Conservation (phyloP, 2,797 vertebrate species). For the Heterohyrax brucei region DNA sequence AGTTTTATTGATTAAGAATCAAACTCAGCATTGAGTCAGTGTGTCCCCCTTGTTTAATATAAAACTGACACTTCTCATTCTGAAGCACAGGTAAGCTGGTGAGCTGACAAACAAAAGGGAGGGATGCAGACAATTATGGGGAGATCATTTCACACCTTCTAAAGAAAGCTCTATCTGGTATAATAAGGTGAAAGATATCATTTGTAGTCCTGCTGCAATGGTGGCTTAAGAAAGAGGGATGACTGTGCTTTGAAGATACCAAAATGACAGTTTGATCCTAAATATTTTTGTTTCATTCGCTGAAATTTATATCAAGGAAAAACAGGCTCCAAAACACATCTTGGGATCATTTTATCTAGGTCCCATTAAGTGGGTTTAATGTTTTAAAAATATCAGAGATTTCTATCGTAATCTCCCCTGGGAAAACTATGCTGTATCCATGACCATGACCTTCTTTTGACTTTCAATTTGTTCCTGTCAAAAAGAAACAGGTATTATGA, state of each 20-base stretch:
- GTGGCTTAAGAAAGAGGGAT: not conserved
- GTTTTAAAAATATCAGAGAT: constrained; percentile 50
- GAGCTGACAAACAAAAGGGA: not conserved
- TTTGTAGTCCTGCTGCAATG: constrained; percentile 11
- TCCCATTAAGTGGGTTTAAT: not conserved
- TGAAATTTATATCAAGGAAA: constrained; percentile 54
- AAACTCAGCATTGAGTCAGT: not conserved
- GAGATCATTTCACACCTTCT: not conserved
- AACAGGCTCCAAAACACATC: not conserved
- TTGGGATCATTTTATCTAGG: constrained; percentile 15
- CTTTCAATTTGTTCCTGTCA: not conserved
- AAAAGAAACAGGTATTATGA: not conserved
- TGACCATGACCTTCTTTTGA: not conserved
- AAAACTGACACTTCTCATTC: not conserved
- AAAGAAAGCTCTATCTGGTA: not conserved
- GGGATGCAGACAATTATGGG: not conserved
- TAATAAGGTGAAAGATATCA: not conserved
- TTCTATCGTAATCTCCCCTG: not conserved
- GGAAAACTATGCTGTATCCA: not conserved
- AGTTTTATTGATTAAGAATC: constrained; percentile 8
- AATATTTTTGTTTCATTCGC: not conserved
- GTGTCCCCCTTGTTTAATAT: not conserved
- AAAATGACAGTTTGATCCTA: not conserved
- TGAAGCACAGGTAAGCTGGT: not conserved
- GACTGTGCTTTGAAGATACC: not conserved